phyloP scores from a whole-genome alignment of 2,888 invertebrate species.

The Eulithis testata region DNA sequence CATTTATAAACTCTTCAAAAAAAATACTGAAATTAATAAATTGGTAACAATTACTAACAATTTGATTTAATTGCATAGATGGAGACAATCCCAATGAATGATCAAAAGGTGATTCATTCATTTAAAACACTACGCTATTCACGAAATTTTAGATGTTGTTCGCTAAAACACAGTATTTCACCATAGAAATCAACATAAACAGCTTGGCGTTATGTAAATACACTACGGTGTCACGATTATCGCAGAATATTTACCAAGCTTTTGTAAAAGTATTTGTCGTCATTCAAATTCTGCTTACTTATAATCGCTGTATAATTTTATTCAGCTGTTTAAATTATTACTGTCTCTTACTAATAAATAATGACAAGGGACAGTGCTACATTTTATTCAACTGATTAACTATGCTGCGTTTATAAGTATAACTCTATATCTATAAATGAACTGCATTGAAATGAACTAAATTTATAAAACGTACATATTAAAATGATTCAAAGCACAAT shows the following conservation, averaged over 20 bases:
- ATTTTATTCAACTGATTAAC: too few relatives aligned
- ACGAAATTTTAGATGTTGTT: constrained; percentile 27
- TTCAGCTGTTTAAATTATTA: too few relatives aligned
- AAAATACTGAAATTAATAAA: constrained; percentile 28
- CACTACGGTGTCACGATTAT: constrained; percentile 33
- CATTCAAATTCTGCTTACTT: neutral
- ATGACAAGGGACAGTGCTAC: too few relatives aligned
- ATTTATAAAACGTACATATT: neutral
- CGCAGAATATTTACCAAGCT: constrained; percentile 19
- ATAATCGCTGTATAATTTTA: too few relatives aligned
- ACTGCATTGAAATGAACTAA: constrained; percentile 15
- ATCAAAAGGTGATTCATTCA: constrained; percentile 54
- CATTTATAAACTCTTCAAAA: neutral
- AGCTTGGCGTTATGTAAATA: constrained; percentile 38
- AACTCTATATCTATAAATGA: neutral
- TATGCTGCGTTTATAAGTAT: too few relatives aligned
- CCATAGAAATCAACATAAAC: constrained; percentile 25
- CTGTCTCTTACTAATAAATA: too few relatives aligned
- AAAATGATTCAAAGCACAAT: neutral
- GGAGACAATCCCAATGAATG: constrained; percentile 60
- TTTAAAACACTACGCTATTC: constrained; percentile 33
- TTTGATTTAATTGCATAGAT: constrained; percentile 59
- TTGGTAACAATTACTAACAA: constrained; percentile 42
- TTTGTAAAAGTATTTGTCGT: constrained; percentile 16
- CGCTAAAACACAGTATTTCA: constrained; percentile 32